These are phyloP conservation scores for Tinea trinotella DNA, from an alignment of 2,888 invertebrate genomes.

Conservation along the genomic window DNA sequence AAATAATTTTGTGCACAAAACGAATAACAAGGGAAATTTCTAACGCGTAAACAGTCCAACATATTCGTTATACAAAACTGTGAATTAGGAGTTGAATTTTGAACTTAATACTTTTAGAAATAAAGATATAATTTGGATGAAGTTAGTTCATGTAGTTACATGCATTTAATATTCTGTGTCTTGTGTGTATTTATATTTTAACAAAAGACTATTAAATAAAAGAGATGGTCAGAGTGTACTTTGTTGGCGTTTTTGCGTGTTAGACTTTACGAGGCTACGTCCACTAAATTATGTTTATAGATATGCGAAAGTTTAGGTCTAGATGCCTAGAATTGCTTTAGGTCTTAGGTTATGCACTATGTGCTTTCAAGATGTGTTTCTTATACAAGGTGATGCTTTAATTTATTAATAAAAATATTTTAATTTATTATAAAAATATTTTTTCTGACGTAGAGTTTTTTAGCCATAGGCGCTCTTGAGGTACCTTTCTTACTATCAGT, in stretches of 20 bases:
- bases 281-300: slow-evolving; percentile 18
- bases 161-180: background rate
- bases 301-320: slow-evolving; percentile 17
- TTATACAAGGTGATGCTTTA: background rate
- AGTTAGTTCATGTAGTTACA: background rate
- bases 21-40: background rate
- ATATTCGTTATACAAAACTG: background rate
- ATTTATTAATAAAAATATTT: background rate
- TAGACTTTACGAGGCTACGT: slow-evolving; percentile 16
- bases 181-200: background rate
- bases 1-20: background rate
- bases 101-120: background rate
- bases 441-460: no score
- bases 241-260: slow-evolving; percentile 12
- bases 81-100: background rate
- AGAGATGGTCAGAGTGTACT: background rate
- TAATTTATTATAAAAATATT: no score
- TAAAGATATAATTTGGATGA: background rate
- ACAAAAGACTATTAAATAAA: slow-evolving; percentile 12
- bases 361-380: slow-evolving; percentile 4
- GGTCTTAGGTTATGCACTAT: slow-evolving; percentile 9
- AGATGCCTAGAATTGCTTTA: slow-evolving; percentile 4
- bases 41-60: background rate
- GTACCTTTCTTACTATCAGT: no score
- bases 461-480: no score